Percentiles rank a stretch among this genome's conserved stretches.
phyloP scores from a whole-genome alignment of 2,797 vertebrate genomes.

The Karalla daura region DNA sequence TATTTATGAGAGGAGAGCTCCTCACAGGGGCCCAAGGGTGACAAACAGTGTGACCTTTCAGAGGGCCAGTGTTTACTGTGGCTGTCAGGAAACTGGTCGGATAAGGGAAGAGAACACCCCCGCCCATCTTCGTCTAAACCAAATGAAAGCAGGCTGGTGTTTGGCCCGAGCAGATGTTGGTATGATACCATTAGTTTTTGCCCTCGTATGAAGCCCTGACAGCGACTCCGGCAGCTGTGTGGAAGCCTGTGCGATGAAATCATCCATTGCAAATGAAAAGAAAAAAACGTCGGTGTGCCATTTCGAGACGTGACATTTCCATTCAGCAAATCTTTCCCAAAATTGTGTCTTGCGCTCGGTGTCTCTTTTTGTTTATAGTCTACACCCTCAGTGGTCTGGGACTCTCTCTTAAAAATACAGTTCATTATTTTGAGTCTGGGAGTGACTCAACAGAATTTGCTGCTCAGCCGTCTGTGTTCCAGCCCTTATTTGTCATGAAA shows the following conservation, averaged over 20 bases:
- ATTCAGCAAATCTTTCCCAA: slow-evolving; percentile 57
- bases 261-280: slow-evolving; percentile 1
- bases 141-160: slow-evolving; percentile 70
- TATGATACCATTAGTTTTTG: slow-evolving; percentile 35
- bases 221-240: slow-evolving; percentile 16
- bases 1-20: slow-evolving; percentile 73
- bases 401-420: slow-evolving; percentile 64
- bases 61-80: slow-evolving; percentile 66
- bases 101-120: slow-evolving; percentile 43
- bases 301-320: slow-evolving; percentile 64
- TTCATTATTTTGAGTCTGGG: slow-evolving; percentile 71
- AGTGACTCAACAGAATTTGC: slow-evolving; percentile 66
- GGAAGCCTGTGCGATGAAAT: slow-evolving; percentile 21
- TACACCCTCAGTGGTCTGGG: slow-evolving; percentile 65
- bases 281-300: slow-evolving; percentile 12
- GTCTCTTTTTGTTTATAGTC: slow-evolving; percentile 68
- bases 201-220: slow-evolving; percentile 27
- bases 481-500: slow-evolving; percentile 64
- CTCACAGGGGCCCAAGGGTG: slow-evolving; percentile 53
- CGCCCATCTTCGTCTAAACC: slow-evolving; percentile 38
- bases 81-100: slow-evolving; percentile 64
- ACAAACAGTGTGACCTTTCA: slow-evolving; percentile 80
- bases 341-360: slow-evolving; percentile 37
- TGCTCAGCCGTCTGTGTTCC: slow-evolving; percentile 41
- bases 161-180: slow-evolving; percentile 59